phyloP scores from a whole-genome alignment of 2,113 vertebrate species.

The Butorides virescens region DNA sequence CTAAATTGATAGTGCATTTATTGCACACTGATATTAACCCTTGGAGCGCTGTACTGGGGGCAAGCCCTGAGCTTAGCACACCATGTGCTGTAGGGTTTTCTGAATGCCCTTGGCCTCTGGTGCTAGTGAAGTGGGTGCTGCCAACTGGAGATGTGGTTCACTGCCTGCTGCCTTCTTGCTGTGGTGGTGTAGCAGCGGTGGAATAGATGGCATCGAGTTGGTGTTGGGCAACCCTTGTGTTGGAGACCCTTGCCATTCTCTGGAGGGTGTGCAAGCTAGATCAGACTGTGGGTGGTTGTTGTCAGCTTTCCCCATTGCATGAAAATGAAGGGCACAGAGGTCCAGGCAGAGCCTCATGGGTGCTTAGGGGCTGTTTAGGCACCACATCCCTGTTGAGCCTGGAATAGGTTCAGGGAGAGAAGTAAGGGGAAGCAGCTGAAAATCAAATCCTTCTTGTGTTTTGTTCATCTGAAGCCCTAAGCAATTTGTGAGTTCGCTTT shows the following conservation, averaged over 20 bases:
- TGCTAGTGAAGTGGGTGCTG: not conserved
- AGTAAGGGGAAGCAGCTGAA: not conserved
- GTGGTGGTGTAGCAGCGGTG: fast-evolving
- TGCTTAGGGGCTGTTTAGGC: not conserved
- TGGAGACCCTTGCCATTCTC: not conserved
- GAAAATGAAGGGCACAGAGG: not conserved
- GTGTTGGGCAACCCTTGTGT: not conserved
- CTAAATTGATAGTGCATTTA: not conserved
- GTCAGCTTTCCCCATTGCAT: not conserved
- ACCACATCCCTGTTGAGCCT: not conserved
- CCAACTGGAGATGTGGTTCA: not conserved
- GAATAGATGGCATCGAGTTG: not conserved
- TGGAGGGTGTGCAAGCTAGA: not conserved
- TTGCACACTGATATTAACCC: not conserved
- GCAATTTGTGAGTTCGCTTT: not conserved
- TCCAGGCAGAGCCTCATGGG: not conserved
- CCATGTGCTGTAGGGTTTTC: not conserved
- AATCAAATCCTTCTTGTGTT: not conserved
- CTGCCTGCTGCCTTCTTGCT: not conserved
- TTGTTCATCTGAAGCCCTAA: not conserved
- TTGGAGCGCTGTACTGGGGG: not conserved
- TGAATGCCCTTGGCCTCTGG: not conserved
- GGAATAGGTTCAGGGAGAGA: not conserved
- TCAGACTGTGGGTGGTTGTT: not conserved
- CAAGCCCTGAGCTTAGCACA: not conserved